phyloP scores from a whole-genome alignment of 2,888 invertebrate genomes.

The Priocnemis perturbator region DNA sequence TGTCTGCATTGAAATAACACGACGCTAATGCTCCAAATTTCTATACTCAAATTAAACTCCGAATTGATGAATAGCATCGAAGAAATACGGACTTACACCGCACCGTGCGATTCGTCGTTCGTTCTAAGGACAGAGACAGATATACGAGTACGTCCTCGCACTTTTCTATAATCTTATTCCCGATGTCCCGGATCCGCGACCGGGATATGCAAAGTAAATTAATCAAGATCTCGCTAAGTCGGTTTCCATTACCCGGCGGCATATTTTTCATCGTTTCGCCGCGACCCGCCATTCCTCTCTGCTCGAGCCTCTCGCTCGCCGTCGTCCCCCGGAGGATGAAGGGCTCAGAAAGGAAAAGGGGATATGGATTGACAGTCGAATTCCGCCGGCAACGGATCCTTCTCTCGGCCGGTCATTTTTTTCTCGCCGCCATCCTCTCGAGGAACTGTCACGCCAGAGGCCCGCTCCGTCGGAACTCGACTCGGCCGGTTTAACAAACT shows the following conservation, averaged over 20 bases:
- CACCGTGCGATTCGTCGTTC: not conserved
- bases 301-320: slow-evolving; percentile 23
- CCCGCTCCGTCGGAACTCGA: slow-evolving; percentile 16
- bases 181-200: not conserved
- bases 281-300: slow-evolving; percentile 22
- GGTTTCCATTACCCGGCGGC: no score
- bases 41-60: no score
- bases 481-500: slow-evolving; percentile 50
- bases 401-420: slow-evolving; percentile 49
- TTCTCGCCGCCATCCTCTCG: slow-evolving; percentile 41
- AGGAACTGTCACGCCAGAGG: slow-evolving; percentile 12
- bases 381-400: slow-evolving; percentile 51
- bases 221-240: not conserved
- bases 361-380: slow-evolving; percentile 59
- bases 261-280: slow-evolving; percentile 19
- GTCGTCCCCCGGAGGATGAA: slow-evolving; percentile 55
- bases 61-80: no score
- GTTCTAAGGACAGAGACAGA: no score
- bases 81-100: not conserved
- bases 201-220: not conserved
- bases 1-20: no score
- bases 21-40: no score
- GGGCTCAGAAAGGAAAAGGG: slow-evolving; percentile 47
- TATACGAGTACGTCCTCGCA: no score
- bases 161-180: not conserved